Evolutionary conservation across 2,113 vertebrate species (phyloP).

Genomic region (Mirounga angustirostris): DNA sequence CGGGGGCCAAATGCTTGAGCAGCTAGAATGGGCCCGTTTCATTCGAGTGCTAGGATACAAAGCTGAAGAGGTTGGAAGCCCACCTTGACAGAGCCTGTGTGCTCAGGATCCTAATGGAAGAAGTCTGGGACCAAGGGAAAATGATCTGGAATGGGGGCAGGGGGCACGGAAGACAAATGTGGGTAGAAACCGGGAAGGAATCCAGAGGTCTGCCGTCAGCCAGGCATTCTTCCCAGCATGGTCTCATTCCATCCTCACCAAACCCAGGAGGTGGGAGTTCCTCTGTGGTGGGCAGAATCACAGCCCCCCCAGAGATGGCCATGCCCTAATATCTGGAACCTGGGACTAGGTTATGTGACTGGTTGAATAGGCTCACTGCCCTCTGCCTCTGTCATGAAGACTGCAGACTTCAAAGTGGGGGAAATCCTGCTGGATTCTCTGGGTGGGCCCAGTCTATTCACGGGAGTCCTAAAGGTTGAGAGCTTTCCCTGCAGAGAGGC

Average conservation of each 20-base stretch:
- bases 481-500: background rate
- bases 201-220: background rate
- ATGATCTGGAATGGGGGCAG: background rate
- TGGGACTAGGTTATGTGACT: background rate
- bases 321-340: background rate
- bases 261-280: background rate
- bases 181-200: background rate
- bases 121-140: background rate
- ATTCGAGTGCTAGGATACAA: background rate
- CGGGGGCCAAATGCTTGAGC: background rate
- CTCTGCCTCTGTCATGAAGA: background rate
- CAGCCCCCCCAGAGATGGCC: too few relatives aligned
- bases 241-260: background rate
- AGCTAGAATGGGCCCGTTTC: background rate
- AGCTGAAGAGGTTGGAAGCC: background rate
- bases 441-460: background rate
- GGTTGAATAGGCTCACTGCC: background rate
- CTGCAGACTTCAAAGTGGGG: background rate
- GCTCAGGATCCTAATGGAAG: background rate
- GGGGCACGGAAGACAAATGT: background rate
- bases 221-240: background rate
- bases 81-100: background rate
- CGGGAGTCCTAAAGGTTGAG: too few relatives aligned
- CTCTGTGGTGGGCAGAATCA: background rate
- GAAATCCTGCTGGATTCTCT: background rate